Evolutionary conservation across 2,797 vertebrate genomes (phyloP).

Genomic region (Buphagus erythrorhynchus): DNA sequence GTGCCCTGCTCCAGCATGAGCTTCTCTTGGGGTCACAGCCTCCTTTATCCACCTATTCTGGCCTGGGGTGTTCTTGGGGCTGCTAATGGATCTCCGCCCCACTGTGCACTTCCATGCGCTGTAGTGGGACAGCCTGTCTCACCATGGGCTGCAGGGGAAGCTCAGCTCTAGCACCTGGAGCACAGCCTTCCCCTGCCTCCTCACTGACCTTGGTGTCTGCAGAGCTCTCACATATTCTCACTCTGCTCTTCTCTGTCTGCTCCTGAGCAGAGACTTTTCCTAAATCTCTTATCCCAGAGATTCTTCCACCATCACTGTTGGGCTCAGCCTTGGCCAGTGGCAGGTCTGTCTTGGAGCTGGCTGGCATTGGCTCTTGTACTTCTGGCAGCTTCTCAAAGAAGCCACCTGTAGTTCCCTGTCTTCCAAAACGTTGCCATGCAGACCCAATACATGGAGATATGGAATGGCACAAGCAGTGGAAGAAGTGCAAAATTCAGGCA

Average conservation of each 20-base stretch:
- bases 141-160: not conserved
- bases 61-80: not conserved
- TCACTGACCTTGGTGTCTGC: not conserved
- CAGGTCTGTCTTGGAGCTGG: rapidly evolving
- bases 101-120: not conserved
- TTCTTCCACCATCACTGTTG: not conserved
- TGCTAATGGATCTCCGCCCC: not conserved
- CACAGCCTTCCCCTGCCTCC: not conserved
- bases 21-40: not conserved
- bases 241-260: not conserved
- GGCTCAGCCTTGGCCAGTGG: not conserved
- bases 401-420: no score
- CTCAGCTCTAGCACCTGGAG: rapidly evolving
- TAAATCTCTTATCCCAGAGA: not conserved
- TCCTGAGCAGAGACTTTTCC: not conserved
- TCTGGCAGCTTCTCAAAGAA: not conserved
- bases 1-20: not conserved
- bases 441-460: not conserved
- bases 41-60: not conserved
- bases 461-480: not conserved
- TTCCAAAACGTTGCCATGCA: not conserved
- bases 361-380: not conserved
- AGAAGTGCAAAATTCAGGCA: not conserved
- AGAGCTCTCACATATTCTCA: not conserved
- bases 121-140: not conserved